These are phyloP conservation scores for Salvelinus sp. DNA, from an alignment of 2,113 vertebrate genomes.

Conservation along the genomic window DNA sequence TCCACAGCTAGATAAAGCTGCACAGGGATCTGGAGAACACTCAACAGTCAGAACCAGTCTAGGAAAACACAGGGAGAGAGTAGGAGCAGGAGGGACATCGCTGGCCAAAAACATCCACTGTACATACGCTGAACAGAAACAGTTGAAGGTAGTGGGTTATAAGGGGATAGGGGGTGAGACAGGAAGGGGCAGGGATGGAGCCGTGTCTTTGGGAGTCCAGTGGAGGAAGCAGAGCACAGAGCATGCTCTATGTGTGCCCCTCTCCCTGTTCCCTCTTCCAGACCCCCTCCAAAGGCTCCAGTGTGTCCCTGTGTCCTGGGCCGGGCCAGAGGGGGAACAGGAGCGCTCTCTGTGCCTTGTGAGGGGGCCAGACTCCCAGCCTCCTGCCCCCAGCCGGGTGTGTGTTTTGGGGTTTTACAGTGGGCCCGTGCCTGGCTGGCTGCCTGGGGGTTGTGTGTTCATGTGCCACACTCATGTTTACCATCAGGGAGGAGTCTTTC, in stretches of 20 bases:
- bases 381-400: constrained; percentile 16
- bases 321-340: constrained; percentile 50
- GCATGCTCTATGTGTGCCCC: constrained; percentile 49
- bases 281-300: constrained; percentile 48
- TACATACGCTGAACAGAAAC: no score
- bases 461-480: constrained; percentile 54
- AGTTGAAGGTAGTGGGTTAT: not conserved
- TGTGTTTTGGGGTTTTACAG: constrained; percentile 46
- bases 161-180: not conserved
- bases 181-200: constrained; percentile 11
- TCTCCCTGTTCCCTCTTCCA: constrained; percentile 21
- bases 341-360: constrained; percentile 45
- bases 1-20: not conserved
- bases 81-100: not conserved
- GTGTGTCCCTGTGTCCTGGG: constrained; percentile 33
- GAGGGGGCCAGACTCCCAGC: constrained; percentile 7
- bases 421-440: not conserved
- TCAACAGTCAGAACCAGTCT: constrained; percentile 1
- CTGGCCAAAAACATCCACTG: no score
- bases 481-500: constrained; percentile 42
- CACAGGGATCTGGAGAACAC: constrained; percentile 18
- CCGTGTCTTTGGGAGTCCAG: constrained; percentile 25
- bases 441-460: constrained; percentile 44
- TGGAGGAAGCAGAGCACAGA: constrained; percentile 55
- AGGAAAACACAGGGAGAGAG: constrained; percentile 14